Conservation (phyloP, 2,888 invertebrate genomes). For the Toxonevra muliebris region DNA sequence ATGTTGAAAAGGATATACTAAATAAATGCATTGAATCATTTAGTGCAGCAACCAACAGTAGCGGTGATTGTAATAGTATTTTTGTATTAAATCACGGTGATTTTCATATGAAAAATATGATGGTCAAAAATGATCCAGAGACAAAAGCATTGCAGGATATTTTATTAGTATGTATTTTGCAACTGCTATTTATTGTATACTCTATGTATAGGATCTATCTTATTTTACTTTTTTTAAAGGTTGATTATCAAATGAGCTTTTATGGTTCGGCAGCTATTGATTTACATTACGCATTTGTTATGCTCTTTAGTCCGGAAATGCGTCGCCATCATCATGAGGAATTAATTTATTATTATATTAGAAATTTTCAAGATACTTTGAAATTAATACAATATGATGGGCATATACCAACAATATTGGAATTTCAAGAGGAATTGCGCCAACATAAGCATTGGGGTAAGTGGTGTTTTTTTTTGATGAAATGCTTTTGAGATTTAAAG, state of each 20-base stretch:
- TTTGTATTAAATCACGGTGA: constrained; percentile 53
- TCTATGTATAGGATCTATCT: neutral
- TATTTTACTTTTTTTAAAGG: neutral
- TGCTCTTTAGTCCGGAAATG: constrained; percentile 41
- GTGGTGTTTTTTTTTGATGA: neutral
- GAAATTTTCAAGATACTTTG: constrained; percentile 41
- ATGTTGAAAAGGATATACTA: constrained; percentile 30
- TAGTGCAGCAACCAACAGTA: neutral
- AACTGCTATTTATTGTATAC: no score
- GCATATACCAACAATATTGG: constrained; percentile 40
- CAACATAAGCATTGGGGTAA: constrained; percentile 46
- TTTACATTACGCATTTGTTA: constrained; percentile 45
- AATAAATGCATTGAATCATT: constrained; percentile 12
- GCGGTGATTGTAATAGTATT: constrained; percentile 17
- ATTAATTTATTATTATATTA: constrained; percentile 45
- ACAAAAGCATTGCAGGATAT: constrained; percentile 18
- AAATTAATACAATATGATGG: constrained; percentile 43
- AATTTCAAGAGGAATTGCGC: constrained; percentile 42
- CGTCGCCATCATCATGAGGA: constrained; percentile 43
- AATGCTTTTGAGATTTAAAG: neutral
- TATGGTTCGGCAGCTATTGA: constrained; percentile 48
- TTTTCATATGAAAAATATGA: constrained; percentile 52
- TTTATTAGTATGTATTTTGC: constrained; percentile 23
- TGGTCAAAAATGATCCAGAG: constrained; percentile 42
- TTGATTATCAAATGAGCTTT: constrained; percentile 50